Evolutionary conservation across 2,113 vertebrate species (phyloP), one percentile per base, ranked within the genome.

Genomic region (Heterotilapia buettikoferi): DNA sequence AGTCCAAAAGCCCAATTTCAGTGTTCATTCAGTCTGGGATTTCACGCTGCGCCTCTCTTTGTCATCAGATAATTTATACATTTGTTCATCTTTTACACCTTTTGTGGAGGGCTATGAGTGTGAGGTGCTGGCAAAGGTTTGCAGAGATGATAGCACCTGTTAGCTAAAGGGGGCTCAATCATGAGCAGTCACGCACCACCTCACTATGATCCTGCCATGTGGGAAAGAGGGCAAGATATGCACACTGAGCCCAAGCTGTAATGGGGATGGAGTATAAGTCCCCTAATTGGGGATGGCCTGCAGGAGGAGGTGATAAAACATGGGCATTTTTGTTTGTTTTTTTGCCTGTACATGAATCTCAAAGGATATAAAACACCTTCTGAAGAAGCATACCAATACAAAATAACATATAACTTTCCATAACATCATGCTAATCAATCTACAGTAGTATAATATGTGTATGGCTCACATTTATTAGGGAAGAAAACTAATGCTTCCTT

Each of bases 121-220:
- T 7, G 24, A 59, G 84, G 47, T n/a, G 24, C 33, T 5, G 18
- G 52, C 26, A 4, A 66, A 85, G 85, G 82, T 93, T 93, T 90
- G 83, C 89, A 50, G 52, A 85, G 88, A 89, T 91, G 88, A 95
- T 92, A 76, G 83, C 92, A 91, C 84, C 91, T 93, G 90, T 94
- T 95, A 93, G 88, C 86, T 83, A 89, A 93, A 91, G 87, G 92
- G 66, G 88, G 85, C 86, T 93, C 89, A 89, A 91, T 93, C 90
- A 91, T 86, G 90, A 90, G 61, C 83, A 76, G 94, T 94, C 93
- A 90, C 90, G 88, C 89, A 80, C 90, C 84, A 59, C 80, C 83
- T 90, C 87, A 19, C 83, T 26, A 84, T 2, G 66, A 88, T 86
- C 84, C 24, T 80, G 40, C 76, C 80, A 38, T 88, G 90, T 81